These are phyloP conservation scores for Calonectris borealis DNA, from an alignment of 2,113 vertebrate genomes.

Conservation along the genomic window DNA sequence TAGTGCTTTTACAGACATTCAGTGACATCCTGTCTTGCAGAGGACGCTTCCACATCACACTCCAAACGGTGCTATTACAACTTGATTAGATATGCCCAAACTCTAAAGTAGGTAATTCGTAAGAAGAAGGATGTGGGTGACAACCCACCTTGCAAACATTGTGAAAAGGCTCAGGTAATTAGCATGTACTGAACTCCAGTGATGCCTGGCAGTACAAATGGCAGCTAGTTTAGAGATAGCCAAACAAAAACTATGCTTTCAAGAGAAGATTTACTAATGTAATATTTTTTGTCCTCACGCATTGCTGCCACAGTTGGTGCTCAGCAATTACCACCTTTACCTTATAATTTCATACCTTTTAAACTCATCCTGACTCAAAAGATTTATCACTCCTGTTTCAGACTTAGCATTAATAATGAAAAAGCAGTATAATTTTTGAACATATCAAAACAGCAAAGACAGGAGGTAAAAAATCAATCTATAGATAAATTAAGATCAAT, in stretches of 20 bases:
- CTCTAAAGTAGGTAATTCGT: fast-evolving
- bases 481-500: constrained; percentile 16
- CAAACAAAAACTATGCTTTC: background rate
- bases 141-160: fast-evolving
- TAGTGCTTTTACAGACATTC: background rate
- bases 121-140: background rate
- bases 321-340: background rate
- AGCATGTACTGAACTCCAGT: fast-evolving
- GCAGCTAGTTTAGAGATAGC: background rate
- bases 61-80: background rate
- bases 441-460: background rate
- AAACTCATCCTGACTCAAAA: background rate
- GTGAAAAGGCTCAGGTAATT: background rate
- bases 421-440: background rate
- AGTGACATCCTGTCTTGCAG: background rate
- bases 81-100: no score
- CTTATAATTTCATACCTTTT: background rate
- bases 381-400: background rate
- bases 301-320: background rate
- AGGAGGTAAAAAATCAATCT: background rate
- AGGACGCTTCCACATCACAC: background rate
- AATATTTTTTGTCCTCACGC: background rate
- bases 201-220: background rate
- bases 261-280: background rate
- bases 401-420: background rate